Base-by-base conservation (phyloP, 2,888 invertebrate species). In the Eupithecia pulchellata region DNA sequence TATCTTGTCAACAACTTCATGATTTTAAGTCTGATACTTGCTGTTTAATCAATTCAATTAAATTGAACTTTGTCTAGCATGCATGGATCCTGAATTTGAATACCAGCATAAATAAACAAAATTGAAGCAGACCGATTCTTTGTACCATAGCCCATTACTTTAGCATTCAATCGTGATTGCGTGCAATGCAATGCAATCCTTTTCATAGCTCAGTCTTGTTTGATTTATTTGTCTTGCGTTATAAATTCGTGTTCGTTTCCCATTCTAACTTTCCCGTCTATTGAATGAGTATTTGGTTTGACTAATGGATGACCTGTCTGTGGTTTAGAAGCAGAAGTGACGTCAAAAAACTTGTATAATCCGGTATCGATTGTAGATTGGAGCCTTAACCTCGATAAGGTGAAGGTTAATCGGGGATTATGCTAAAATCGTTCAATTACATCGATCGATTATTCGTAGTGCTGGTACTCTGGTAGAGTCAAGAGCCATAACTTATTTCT, bases 351-450 rank as follows among this genome's bases (percentile, higher is more conserved):
- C n/a, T n/a, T 32, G 30, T 60, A 20, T 60, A 30, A 30, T n/a
- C 42, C 17, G 39, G 20, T 52, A 52, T 52, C 13, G 11, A 29
- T n/a, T 4, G 58, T 30, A 30, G n/a, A 60, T 30, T 60, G 58
- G n/a, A 60, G 32, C 58, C 58, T 60, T 60, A 60, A 30, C 58
- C 58, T 60, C 81, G 91, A 92, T 91, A 91, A 90, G 86, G 83
- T 89, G 86, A 90, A 89, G 89, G 89, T 89, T 85, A 89, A 85
- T 86, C 77, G 72, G 81, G 75, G 81, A 78, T 81, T 80, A 66
- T 68, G 78, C 55, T 64, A 61, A 66, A 70, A 72, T 74, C 58
- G 65, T 64, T 71, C 70, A 68, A 65, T 70, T 62, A 65, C 66
- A 58, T 20, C 60, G 36, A 72, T 52, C 52, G 52, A 52, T 52